These are phyloP conservation scores for Teinopalpus imperialis DNA, from an alignment of 2,888 invertebrate genomes.

Conservation along the genomic window DNA sequence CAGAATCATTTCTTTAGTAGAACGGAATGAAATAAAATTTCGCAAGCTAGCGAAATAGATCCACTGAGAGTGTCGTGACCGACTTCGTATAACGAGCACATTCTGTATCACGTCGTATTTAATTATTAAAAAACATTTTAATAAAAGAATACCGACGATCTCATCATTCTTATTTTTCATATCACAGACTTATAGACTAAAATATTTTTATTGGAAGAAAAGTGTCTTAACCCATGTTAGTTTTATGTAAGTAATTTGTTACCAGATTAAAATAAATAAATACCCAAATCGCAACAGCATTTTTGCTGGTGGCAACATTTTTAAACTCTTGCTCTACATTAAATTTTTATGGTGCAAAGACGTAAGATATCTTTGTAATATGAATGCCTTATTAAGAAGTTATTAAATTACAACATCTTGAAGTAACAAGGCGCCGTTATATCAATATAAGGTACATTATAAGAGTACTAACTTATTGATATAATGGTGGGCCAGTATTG, in stretches of 20 bases:
- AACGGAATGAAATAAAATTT: constrained; percentile 22
- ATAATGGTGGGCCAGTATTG: constrained; percentile 40
- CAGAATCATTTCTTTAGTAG: constrained; percentile 6
- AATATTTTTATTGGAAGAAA: constrained; percentile 17
- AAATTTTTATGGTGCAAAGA: constrained; percentile 19
- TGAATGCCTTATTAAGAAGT: constrained; percentile 20
- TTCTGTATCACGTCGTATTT: constrained; percentile 19
- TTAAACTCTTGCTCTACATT: constrained; percentile 15
- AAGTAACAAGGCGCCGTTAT: constrained; percentile 20
- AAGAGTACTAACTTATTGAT: constrained; percentile 15
- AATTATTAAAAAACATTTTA: constrained; percentile 22
- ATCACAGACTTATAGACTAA: neutral
- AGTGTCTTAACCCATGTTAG: constrained; percentile 5
- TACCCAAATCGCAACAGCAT: neutral
- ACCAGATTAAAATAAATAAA: constrained; percentile 1
- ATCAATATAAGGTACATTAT: constrained; percentile 8
- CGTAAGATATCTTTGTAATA: constrained; percentile 25
- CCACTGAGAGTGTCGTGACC: constrained; percentile 21
- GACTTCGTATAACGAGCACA: constrained; percentile 22
- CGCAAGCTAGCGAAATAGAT: constrained; percentile 26
- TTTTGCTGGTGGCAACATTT: constrained; percentile 4
- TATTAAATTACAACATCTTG: constrained; percentile 23
- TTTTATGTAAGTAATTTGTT: constrained; percentile 9
- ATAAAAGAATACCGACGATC: constrained; percentile 14
- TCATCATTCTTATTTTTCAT: constrained; percentile 12